Base-by-base conservation (phyloP, 2,113 vertebrate species). In the Onychorhynchus coronatus region DNA sequence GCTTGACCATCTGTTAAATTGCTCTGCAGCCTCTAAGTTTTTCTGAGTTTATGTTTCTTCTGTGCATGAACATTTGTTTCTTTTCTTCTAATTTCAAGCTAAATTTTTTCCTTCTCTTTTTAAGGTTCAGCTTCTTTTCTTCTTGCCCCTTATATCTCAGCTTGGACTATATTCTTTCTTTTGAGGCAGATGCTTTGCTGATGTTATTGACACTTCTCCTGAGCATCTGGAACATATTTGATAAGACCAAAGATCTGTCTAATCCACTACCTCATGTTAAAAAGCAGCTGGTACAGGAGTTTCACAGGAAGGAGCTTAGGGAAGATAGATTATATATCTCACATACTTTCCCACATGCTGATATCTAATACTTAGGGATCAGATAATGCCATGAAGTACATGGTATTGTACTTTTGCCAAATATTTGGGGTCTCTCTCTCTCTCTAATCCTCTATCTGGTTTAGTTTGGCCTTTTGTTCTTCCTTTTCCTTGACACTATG, bases 331-430 rank as follows among this genome's bases (percentile, higher is more conserved):
- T 94, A 87, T 96, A 95, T 96, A 88, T 92, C 85, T 94, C 83
- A 88, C 80, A 53, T 95, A 93, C 87, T 96, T 93, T 94, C 85
- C 88, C 91, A 95, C 95, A 96, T 96, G 93, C 92, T 95, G 93
- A 87, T 96, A 93, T 46, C 75, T 81, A 89, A 96, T 97, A 96
- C 75, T 63, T 80, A 87, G 65, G 86, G 85, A 96, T 95, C 93
- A 91, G 90, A 58, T 93, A 84, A 95, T 96, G 61, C 76, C 88
- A 84, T 75, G 65, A 95, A 91, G 61, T 85, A 93, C 93, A 74
- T 78, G 56, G 61, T 92, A 81, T 93, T 94, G 76, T 93, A 92
- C 80, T 72, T 96, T 42, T 95, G 91, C 96, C 88, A 96, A 91
- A 88, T 90, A 95, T 87, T 96, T 94, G 76, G 73, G n/a, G n/a